Base-by-base conservation (phyloP, 2,888 invertebrate species). In the Orthosia incerta region DNA sequence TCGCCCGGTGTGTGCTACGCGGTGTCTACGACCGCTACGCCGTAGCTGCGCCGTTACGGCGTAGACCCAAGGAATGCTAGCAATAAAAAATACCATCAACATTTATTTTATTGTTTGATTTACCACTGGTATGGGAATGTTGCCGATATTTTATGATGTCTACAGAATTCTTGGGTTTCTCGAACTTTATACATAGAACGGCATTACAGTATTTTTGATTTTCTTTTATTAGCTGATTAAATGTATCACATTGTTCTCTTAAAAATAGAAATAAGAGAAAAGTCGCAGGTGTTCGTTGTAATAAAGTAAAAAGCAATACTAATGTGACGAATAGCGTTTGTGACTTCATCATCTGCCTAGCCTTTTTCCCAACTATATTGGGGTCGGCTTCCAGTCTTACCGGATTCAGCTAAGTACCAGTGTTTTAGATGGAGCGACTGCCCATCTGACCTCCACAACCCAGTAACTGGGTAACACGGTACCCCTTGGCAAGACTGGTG, bases 1-100 rank as follows among this genome's bases (percentile, higher is more conserved):
- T 31, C 26, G 11, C 12, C n/a, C 39, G n/a, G 59, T 60, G 57
- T 50, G 50, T 45, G 53, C 64, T 57, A 82, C 79, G 65, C 16
- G 18, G 50, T 59, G 72, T 64, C 79, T 79, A 78, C 73, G 79
- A 66, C 70, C 61, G 31, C 72, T 67, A 84, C 73, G 76, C 12
- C 66, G 65, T 73, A 73, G 73, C 48, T 0, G 9, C 2, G 62
- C 15, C 13, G 78, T 72, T 83, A 80, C 78, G 84, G 69, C 83
- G 86, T 80, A 83, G 80, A 26, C 53, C 39, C n/a, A 16, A 31
- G 13, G 15, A 51, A 57, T 62, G n/a, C 20, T 59, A 15, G 15
- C 46, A 18, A 48, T 77, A 68, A 39, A 69, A 76, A 48, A 59
- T 12, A 57, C 23, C 16, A 53, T 18, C 23, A 20, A 48, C 15